phyloP scores from a whole-genome alignment of 1,140 invertebrate genomes.

The Mizuhopecten yessoensis region DNA sequence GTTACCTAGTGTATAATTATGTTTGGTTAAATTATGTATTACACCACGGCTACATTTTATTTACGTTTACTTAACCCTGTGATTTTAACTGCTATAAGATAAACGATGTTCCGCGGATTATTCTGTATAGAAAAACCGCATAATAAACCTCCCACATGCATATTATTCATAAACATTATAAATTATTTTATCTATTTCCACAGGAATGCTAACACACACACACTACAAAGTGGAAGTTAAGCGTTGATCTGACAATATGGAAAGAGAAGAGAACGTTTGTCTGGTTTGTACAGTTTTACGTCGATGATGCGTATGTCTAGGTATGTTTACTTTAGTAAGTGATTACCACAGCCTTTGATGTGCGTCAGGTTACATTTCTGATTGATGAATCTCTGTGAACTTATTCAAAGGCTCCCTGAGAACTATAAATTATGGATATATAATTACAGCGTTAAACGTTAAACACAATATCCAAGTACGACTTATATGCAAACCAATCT shows the following conservation, averaged over 20 bases:
- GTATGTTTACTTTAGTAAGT: too few relatives aligned
- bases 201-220: neutral
- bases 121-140: too few relatives aligned
- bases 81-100: too few relatives aligned
- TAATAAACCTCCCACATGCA: too few relatives aligned
- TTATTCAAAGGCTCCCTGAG: too few relatives aligned
- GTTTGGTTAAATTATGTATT: too few relatives aligned
- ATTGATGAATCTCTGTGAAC: neutral
- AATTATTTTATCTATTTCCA: neutral
- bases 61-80: too few relatives aligned
- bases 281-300: neutral
- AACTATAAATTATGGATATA: neutral
- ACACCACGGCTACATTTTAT: too few relatives aligned
- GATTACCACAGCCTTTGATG: neutral
- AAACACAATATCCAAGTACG: neutral
- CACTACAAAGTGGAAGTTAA: neutral
- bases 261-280: neutral
- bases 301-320: neutral
- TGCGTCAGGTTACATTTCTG: neutral
- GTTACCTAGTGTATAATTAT: too few relatives aligned
- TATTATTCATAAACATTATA: neutral
- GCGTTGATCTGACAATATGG: neutral
- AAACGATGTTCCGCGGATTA: too few relatives aligned
- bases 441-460: neutral
- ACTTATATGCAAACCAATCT: neutral